A percentile compares a stretch with the other conserved stretches of the same genome.
These are phyloP conservation scores for Phalacrocorax pelagicus DNA, from an alignment of 2,113 vertebrate genomes.

Conservation along the genomic window DNA sequence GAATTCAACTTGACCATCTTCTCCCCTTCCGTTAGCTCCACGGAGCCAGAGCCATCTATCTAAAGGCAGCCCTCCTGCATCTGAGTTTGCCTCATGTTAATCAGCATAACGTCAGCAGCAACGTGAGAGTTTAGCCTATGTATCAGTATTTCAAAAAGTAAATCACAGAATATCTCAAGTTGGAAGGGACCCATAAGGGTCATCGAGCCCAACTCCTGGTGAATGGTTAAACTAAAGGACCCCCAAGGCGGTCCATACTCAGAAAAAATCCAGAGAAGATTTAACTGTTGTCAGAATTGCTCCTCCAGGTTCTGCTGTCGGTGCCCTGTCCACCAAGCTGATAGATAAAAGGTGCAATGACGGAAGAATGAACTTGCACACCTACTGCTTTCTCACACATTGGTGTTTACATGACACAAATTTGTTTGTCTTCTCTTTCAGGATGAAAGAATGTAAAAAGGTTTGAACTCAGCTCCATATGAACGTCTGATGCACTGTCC, in stretches of 20 bases:
- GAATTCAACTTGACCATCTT: neutral
- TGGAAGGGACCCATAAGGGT: neutral
- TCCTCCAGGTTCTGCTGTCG: neutral
- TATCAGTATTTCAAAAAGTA: neutral
- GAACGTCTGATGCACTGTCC: neutral
- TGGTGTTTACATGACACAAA: neutral
- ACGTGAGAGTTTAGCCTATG: fast-evolving
- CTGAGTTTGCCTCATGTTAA: neutral
- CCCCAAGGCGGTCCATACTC: neutral
- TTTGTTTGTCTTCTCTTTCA: neutral
- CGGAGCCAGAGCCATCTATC: neutral
- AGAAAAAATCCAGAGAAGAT: neutral
- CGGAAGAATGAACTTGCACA: neutral
- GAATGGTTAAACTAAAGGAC: neutral
- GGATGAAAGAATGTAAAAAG: neutral
- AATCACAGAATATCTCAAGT: neutral
- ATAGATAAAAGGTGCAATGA: neutral
- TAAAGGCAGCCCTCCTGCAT: neutral
- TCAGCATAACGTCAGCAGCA: neutral
- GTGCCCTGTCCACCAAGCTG: neutral
- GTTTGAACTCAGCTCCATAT: neutral
- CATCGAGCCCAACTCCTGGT: neutral
- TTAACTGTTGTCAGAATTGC: neutral
- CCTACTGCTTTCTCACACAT: neutral
- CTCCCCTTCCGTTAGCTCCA: neutral